phyloP scores from a whole-genome alignment of 2,888 invertebrate genomes.

The Orthosia incerta region DNA sequence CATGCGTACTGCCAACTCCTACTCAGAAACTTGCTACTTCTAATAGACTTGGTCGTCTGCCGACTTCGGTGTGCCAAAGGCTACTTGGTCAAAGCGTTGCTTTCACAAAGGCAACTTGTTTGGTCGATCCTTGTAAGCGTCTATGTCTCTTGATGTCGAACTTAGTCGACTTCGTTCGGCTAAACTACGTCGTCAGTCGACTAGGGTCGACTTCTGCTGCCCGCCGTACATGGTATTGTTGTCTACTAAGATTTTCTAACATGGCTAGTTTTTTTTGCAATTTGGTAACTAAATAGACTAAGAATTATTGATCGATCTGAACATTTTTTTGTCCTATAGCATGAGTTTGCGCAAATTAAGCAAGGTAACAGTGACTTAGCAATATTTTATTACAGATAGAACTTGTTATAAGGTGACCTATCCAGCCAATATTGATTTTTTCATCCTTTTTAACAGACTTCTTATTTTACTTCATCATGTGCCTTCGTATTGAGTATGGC shows the following conservation, averaged over 20 bases:
- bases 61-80: no score
- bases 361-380: conserved; percentile 7
- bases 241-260: neutral
- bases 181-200: neutral
- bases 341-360: neutral
- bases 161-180: neutral
- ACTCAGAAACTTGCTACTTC: neutral
- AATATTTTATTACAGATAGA: neutral
- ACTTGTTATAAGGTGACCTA: conserved; percentile 3
- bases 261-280: neutral
- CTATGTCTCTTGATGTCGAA: neutral
- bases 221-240: no score
- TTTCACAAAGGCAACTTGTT: no score
- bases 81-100: no score
- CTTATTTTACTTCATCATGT: neutral
- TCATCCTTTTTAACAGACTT: neutral
- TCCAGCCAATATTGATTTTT: neutral
- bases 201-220: no score
- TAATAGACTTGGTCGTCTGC: no score
- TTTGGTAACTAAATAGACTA: neutral
- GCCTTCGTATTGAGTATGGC: neutral
- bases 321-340: no score
- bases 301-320: neutral
- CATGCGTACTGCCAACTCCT: neutral
- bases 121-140: no score